Conservation (phyloP, 2,797 vertebrate species). For the Scyliorhinus canicula region DNA sequence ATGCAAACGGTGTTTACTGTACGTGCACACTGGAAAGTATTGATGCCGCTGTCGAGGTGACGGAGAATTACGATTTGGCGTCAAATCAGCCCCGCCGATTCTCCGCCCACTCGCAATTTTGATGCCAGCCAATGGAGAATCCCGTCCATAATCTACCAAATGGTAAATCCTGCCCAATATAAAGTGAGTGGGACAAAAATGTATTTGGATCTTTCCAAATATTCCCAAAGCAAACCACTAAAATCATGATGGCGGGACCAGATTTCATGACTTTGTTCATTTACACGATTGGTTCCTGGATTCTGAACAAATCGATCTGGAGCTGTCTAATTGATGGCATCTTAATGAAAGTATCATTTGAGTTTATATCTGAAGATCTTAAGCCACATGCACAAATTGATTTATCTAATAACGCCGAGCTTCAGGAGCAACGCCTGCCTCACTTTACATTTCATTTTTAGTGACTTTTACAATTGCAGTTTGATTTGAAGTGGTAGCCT, state of each 20-base stretch:
- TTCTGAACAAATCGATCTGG: not conserved
- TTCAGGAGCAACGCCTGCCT: not conserved
- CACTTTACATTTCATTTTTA: not conserved
- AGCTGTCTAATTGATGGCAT: not conserved
- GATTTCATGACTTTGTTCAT: not conserved
- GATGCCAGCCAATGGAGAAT: too few relatives aligned
- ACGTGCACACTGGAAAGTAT: too few relatives aligned
- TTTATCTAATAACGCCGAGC: not conserved
- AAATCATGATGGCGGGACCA: not conserved
- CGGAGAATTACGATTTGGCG: too few relatives aligned
- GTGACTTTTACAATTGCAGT: not conserved
- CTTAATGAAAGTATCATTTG: not conserved
- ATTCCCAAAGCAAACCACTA: not conserved
- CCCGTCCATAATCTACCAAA: too few relatives aligned
- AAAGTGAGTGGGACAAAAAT: not conserved
- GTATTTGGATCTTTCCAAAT: not conserved
- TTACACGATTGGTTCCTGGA: not conserved
- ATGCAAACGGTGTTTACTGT: too few relatives aligned
- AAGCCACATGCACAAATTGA: not conserved
- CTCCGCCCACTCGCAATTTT: too few relatives aligned
- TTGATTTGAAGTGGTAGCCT: not conserved
- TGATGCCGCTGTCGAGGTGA: too few relatives aligned
- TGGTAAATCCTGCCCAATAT: too few relatives aligned
- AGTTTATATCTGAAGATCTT: not conserved
- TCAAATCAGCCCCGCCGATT: too few relatives aligned